These are phyloP conservation scores for Dryadula phaetusa DNA, from an alignment of 2,888 invertebrate species.

Conservation along the genomic window DNA sequence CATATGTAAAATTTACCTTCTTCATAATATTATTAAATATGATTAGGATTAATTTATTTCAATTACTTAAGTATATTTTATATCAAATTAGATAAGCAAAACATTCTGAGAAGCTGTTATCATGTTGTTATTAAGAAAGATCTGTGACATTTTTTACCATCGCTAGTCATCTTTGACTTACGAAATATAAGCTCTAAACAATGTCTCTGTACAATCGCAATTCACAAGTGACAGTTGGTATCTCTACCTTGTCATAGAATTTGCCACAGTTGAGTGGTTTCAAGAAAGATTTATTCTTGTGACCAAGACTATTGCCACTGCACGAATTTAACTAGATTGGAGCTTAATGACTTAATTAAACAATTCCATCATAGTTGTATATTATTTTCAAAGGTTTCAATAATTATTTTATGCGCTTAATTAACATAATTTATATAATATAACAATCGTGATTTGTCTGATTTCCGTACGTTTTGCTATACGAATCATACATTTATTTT, in stretches of 20 bases:
- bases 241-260: conserved; percentile 42
- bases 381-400: conserved; percentile 34
- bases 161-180: not conserved
- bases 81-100: not conserved
- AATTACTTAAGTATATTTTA: too few species aligned
- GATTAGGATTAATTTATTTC: too few species aligned
- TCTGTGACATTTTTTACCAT: not conserved
- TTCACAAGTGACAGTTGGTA: conserved; percentile 27
- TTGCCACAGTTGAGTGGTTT: conserved; percentile 42
- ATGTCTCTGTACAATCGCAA: conserved; percentile 33
- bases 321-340: conserved; percentile 38
- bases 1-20: not conserved
- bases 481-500: too few species aligned
- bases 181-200: conserved; percentile 7
- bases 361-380: conserved; percentile 22
- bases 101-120: not conserved
- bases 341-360: conserved; percentile 39
- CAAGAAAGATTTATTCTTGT: conserved; percentile 41
- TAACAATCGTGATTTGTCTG: too few species aligned
- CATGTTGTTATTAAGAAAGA: not conserved
- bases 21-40: not conserved
- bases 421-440: not conserved
- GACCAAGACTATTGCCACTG: conserved; percentile 26
- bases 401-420: conserved; percentile 31
- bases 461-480: too few species aligned